Conservation (phyloP, 2,797 vertebrate genomes). For the Danionella dracula region DNA sequence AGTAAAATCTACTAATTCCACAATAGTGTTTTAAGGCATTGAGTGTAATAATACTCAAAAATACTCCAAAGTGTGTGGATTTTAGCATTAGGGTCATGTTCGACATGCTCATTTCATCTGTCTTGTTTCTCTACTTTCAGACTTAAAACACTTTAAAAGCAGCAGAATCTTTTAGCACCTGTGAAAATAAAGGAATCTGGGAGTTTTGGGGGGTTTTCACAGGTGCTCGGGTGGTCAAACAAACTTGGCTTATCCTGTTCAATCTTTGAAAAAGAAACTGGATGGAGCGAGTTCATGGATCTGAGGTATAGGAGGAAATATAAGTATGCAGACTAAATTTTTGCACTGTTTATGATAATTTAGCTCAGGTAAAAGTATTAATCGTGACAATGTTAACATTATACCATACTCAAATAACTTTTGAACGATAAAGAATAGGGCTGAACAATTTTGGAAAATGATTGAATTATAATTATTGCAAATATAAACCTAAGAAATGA, state of each 20-base stretch:
- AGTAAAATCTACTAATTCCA: neutral
- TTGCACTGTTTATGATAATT: constrained; percentile 13
- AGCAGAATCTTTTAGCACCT: constrained; percentile 67
- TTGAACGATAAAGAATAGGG: too few species aligned
- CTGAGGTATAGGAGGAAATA: constrained; percentile 3
- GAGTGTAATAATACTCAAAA: neutral
- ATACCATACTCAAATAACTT: too few species aligned
- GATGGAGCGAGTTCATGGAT: constrained; percentile 4
- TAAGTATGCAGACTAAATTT: constrained; percentile 15
- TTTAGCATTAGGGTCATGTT: neutral
- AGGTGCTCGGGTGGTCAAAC: neutral
- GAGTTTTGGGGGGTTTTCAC: neutral
- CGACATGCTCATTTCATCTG: neutral
- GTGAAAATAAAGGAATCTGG: constrained; percentile 67
- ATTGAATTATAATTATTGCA: too few species aligned
- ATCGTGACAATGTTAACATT: too few species aligned
- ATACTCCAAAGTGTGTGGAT: constrained; percentile 2
- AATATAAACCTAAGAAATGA: too few species aligned
- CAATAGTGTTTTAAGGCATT: neutral
- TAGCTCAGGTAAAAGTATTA: too few species aligned
- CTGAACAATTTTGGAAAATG: too few species aligned
- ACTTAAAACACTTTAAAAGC: constrained; percentile 51
- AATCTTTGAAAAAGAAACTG: constrained; percentile 1
- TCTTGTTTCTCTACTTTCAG: constrained; percentile 7
- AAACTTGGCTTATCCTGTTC: constrained; percentile 16